phyloP scores from a whole-genome alignment of 2,888 invertebrate genomes.

The Shargacucullia verbasci region DNA sequence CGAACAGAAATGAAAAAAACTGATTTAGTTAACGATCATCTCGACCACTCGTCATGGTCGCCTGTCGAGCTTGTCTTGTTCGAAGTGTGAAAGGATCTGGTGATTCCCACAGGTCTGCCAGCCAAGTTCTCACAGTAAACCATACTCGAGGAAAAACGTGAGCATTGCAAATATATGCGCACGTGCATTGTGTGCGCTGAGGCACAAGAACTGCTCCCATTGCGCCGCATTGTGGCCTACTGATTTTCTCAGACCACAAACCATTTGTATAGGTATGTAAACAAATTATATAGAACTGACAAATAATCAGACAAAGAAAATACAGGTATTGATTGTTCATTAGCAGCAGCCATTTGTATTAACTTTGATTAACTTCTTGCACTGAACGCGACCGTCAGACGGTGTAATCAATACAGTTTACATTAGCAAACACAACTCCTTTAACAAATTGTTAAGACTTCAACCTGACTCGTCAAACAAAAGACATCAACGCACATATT shows the following conservation, averaged over 20 bases:
- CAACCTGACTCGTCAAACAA: too few relatives aligned
- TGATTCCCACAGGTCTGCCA: constrained; percentile 21
- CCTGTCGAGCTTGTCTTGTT: not conserved
- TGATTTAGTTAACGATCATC: too few relatives aligned
- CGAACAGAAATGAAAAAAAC: too few relatives aligned
- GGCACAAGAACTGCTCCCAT: constrained; percentile 35
- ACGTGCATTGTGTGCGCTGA: constrained; percentile 16
- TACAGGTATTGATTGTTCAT: not conserved
- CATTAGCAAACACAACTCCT: too few relatives aligned
- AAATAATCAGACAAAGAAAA: not conserved
- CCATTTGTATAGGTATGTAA: not conserved
- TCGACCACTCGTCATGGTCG: too few relatives aligned
- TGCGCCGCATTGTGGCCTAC: constrained; percentile 1
- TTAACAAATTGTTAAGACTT: too few relatives aligned
- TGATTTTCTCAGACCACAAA: not conserved
- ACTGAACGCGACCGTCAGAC: too few relatives aligned
- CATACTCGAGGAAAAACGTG: constrained; percentile 34
- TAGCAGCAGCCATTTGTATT: not conserved
- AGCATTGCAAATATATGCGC: constrained; percentile 1
- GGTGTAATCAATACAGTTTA: too few relatives aligned
- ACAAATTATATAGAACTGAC: not conserved
- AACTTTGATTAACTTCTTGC: too few relatives aligned
- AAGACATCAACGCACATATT: too few relatives aligned
- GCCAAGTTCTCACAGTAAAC: constrained; percentile 15
- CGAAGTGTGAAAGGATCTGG: not conserved